A percentile compares a stretch with the other conserved stretches of the same genome.
phyloP scores from a whole-genome alignment of 1,140 invertebrate species.

The Drosophila virilis region DNA sequence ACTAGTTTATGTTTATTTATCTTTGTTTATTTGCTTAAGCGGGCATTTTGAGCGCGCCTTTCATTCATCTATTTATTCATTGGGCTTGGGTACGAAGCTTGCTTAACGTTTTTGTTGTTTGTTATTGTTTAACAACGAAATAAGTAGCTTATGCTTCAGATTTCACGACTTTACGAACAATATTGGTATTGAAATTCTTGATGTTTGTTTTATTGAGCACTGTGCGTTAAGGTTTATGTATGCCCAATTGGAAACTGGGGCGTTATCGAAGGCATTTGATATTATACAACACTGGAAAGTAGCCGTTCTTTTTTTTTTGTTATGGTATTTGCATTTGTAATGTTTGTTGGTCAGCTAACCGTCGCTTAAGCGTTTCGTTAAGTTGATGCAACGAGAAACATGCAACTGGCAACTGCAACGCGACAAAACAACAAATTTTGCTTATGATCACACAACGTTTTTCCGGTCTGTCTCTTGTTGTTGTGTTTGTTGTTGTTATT shows the following conservation, averaged over 20 bases:
- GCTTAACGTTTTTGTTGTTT: slow-evolving; percentile 21
- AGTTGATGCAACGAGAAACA: slow-evolving; percentile 41
- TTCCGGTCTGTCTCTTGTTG: slow-evolving; percentile 40
- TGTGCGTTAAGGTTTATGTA: slow-evolving; percentile 7
- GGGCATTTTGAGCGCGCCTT: slow-evolving; percentile 32
- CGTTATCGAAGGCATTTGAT: neutral
- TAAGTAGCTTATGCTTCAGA: slow-evolving; percentile 69
- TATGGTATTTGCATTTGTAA: neutral
- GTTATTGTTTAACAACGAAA: slow-evolving; percentile 47
- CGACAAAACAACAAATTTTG: slow-evolving; percentile 39
- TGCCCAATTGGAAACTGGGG: slow-evolving; percentile 10
- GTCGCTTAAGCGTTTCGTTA: slow-evolving; percentile 19
- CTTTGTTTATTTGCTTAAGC: slow-evolving; percentile 46
- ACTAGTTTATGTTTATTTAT: slow-evolving; percentile 75
- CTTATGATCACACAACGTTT: slow-evolving; percentile 42
- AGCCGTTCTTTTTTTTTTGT: neutral
- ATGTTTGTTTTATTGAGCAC: slow-evolving; percentile 49
- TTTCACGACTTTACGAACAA: slow-evolving; percentile 52
- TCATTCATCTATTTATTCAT: slow-evolving; percentile 44
- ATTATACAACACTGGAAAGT: slow-evolving; percentile 12
- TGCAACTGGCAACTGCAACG: slow-evolving; percentile 43
- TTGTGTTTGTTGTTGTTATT: slow-evolving; percentile 40
- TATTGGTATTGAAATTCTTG: slow-evolving; percentile 22
- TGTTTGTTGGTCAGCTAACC: slow-evolving; percentile 30
- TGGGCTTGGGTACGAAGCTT: slow-evolving; percentile 20